A percentile compares a stretch with the other conserved stretches of the same genome.
Conservation (phyloP, 2,113 vertebrate genomes). For the Corvus hawaiiensis region DNA sequence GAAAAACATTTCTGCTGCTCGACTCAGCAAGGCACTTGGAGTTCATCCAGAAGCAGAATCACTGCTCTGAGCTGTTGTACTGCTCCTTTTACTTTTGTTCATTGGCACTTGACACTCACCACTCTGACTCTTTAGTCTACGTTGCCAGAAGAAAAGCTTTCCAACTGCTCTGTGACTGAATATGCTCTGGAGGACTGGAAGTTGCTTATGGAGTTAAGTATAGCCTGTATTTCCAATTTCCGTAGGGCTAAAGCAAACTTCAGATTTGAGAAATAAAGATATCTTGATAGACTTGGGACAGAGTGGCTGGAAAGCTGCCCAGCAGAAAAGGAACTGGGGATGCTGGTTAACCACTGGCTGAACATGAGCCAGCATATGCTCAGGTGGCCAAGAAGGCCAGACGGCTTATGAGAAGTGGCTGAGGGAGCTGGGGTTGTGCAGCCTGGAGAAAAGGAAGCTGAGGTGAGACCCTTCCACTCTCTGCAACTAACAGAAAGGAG, state of each 20-base stretch:
- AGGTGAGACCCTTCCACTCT: neutral
- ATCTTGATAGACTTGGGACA: neutral
- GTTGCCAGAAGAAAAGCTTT: neutral
- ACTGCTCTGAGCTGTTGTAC: constrained; percentile 6
- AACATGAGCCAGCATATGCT: neutral
- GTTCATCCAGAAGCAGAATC: constrained; percentile 11
- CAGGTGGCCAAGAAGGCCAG: neutral
- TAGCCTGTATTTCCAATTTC: neutral
- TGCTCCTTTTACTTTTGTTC: constrained; percentile 19
- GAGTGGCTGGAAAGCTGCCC: neutral
- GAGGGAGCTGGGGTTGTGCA: neutral
- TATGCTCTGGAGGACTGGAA: neutral
- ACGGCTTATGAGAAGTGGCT: neutral
- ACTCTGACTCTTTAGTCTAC: neutral
- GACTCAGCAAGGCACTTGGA: neutral
- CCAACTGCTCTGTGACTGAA: neutral
- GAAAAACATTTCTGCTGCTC: constrained; percentile 7
- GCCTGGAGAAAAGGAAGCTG: neutral
- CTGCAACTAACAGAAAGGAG: neutral
- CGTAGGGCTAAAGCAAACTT: neutral
- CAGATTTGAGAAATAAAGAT: neutral
- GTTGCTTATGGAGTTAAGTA: neutral
- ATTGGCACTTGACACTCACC: neutral
- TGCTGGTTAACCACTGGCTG: neutral
- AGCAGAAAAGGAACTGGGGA: neutral